Conservation (phyloP, 2,113 vertebrate genomes). For the Galemys pyrenaicus region DNA sequence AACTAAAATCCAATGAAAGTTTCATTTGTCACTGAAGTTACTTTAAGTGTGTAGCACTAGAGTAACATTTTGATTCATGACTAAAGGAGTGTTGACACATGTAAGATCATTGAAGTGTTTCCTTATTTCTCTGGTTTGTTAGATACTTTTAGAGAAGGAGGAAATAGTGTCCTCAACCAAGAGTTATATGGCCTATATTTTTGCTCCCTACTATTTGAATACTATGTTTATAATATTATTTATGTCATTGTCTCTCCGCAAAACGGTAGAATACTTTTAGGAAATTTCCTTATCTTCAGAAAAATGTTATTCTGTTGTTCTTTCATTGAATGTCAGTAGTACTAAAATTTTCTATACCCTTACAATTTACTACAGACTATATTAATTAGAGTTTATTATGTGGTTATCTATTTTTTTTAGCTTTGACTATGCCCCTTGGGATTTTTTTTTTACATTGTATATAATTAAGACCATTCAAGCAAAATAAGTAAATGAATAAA, state of each 20-base stretch:
- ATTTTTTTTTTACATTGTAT: not conserved
- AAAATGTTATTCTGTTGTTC: not conserved
- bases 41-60: not conserved
- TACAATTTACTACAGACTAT: not conserved
- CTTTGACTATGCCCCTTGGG: not conserved
- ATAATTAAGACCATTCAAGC: not conserved
- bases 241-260: not conserved
- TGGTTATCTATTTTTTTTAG: not conserved
- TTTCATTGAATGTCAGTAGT: not conserved
- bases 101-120: not conserved
- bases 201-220: not conserved
- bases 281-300: not conserved
- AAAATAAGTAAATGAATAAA: not conserved
- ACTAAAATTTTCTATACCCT: not conserved
- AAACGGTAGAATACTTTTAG: not conserved
- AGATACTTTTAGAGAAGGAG: not conserved
- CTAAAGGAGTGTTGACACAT: not conserved
- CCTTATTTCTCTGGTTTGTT: slow-evolving; percentile 3
- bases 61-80: not conserved
- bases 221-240: slow-evolving; percentile 11
- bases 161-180: not conserved
- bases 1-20: not conserved
- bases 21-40: not conserved
- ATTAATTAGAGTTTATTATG: not conserved
- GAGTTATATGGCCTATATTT: not conserved